Base-by-base conservation (phyloP, 2,113 vertebrate genomes). In the Ammodytes marinus region DNA sequence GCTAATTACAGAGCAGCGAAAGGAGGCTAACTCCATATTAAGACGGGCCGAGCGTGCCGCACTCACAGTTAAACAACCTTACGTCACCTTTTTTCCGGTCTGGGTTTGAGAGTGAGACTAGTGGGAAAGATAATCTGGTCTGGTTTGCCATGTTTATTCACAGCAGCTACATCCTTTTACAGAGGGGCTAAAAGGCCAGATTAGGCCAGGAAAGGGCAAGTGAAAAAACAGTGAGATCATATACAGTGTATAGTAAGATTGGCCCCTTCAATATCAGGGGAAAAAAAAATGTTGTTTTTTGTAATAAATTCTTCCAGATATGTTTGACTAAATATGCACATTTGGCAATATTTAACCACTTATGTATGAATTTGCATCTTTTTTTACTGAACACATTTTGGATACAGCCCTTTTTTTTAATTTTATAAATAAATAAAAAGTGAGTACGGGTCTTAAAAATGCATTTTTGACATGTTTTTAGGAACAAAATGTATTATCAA, bases 1-100 rank as follows among this genome's bases (percentile, higher is more conserved):
- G 71, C 65, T 82, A 77, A 89, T 79, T 79, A 84, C 90, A 92
- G 78, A 87, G 85, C 80, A 77, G 89, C 74, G 68, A 89, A 93
- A 96, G 92, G 91, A 94, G 91, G 92, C 93, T 95, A 95, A 96
- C 95, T 93, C 91, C 93, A 95, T 94, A 94, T 95, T 96, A 95
- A 27, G 88, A 87, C 69, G 11, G 66, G 53, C 39, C 43, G 13
- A 46, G 61, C 0, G 4, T 52, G 54, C 79, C 7, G 8, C 57
- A 11, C 37, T 40, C 47, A 2, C 54, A 45, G 57, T 61, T 66
- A 40, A 27, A 1, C 50, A 50, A 49, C 67, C 74, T 89, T 88
- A 89, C 84, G 35, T 93, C 88, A 93, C 69, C 63, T 85, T 85
- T 85, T 82, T 27, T 27, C 27, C 27, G 27, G 85, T 91, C 85